Conservation (phyloP, 2,888 invertebrate species). For the Masnerella sp. region DNA sequence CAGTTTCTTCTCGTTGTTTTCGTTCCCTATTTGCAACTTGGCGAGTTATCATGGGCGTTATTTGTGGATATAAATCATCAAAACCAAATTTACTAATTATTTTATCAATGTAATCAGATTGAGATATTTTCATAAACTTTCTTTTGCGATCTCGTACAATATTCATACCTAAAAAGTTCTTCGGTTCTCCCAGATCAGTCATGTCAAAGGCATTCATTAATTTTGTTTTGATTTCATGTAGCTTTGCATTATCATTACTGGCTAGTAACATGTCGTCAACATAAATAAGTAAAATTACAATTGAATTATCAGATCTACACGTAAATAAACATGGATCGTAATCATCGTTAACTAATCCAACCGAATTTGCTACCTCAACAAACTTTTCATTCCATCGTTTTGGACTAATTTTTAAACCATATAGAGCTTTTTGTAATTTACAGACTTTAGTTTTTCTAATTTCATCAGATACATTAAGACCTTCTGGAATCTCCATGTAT, state of each 20-base stretch:
- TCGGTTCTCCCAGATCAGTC: conserved; percentile 9
- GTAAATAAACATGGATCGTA: neutral
- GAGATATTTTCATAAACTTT: neutral
- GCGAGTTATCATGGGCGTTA: neutral
- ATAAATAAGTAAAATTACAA: neutral
- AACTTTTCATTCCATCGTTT: neutral
- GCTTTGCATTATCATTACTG: neutral
- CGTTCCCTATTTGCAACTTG: neutral
- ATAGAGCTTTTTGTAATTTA: neutral
- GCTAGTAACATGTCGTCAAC: too few relatives aligned
- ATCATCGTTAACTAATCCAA: neutral
- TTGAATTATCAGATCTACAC: neutral
- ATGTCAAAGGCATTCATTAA: conserved; percentile 3
- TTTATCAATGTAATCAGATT: too few relatives aligned
- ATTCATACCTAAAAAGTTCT: conserved; percentile 2
- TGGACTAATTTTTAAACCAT: neutral
- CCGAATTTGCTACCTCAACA: neutral
- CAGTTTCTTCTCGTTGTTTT: neutral
- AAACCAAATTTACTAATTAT: neutral
- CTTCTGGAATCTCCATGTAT: too few relatives aligned
- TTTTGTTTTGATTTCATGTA: neutral
- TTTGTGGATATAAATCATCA: neutral
- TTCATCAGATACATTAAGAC: neutral
- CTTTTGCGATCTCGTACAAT: neutral
- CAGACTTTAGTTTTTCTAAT: neutral